These are phyloP conservation scores for Theocolax elegans DNA, from an alignment of 1,140 invertebrate species.

Conservation along the genomic window DNA sequence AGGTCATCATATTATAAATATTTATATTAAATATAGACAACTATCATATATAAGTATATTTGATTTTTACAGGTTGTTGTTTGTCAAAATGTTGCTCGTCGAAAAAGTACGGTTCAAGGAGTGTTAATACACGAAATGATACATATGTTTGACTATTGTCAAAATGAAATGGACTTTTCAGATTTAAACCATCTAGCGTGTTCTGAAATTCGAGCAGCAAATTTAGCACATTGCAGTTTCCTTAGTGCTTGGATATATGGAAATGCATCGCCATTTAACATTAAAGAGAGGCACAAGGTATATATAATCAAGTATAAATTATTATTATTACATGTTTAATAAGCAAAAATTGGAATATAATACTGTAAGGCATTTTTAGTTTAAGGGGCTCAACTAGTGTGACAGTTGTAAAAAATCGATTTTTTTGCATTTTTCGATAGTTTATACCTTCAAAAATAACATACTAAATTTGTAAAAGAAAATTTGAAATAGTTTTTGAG, in stretches of 20 bases:
- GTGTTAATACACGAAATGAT: constrained; percentile 93
- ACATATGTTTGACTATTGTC: constrained; percentile 97
- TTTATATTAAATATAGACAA: too few species aligned
- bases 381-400: too few species aligned
- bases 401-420: too few species aligned
- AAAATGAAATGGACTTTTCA: constrained; percentile 87
- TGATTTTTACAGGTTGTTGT: constrained; percentile 80
- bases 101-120: constrained; percentile 76
- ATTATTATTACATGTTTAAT: too few species aligned
- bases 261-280: constrained; percentile 77
- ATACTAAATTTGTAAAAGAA: too few species aligned
- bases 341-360: too few species aligned
- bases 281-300: constrained; percentile 80
- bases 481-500: too few species aligned
- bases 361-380: too few species aligned
- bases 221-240: constrained; percentile 92
- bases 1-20: too few species aligned
- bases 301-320: not conserved
- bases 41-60: constrained; percentile 12
- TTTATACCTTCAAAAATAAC: too few species aligned
- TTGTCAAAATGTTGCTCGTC: constrained; percentile 85
- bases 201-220: constrained; percentile 92
- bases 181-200: constrained; percentile 95
- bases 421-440: too few species aligned
- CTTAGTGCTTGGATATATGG: constrained; percentile 82